Evolutionary conservation across 2,797 vertebrate species (phyloP), one percentile per base, ranked within the genome.

Genomic region (Gymnocypris eckloni): DNA sequence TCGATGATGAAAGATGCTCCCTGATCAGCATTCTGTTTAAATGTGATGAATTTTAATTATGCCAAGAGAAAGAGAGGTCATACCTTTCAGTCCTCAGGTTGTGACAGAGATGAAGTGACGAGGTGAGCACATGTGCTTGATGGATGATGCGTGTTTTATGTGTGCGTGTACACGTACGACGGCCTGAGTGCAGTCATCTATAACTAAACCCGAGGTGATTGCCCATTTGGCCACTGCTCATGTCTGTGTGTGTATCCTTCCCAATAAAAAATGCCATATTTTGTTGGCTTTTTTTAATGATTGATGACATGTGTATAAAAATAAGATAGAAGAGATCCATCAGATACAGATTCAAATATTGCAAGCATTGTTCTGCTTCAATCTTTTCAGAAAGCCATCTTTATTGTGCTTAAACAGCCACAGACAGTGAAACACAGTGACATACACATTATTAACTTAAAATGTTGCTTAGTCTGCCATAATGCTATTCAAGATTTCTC

Each of bases 1-100:
- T 80, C 76, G 15, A 50, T 72, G 25, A 85, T 59, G 77, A 86
- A 75, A 80, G 78, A 86, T 80, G 77, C 33, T 73, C 69, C 52
- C 84, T 85, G 41, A 85, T 85, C 78, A 73, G 69, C 78, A 73
- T 85, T 73, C 84, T 73, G 83, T 70, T 54, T 43, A 70, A 69
- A 61, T 64, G 41, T 10, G 22, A 52, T 81, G 79, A 22, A 81
- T 86, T 86, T 56, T 73, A 64, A 80, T 86, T 66, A 66, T 73
- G 69, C 43, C 20, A 39, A 73, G 45, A 54, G 67, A 33, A 85
- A 72, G 50, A 84, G 77, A 61, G 84, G 28, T 72, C 69, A 3
- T 48, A 66, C 25, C 54, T 79, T 37, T 80, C 43, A 28, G 84
- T 56, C 50, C 67, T 66, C 33, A 9, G 59, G 20, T 56, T 82